These are phyloP conservation scores for Nemapogon koenigi DNA, from an alignment of 2,888 invertebrate species.

Conservation along the genomic window DNA sequence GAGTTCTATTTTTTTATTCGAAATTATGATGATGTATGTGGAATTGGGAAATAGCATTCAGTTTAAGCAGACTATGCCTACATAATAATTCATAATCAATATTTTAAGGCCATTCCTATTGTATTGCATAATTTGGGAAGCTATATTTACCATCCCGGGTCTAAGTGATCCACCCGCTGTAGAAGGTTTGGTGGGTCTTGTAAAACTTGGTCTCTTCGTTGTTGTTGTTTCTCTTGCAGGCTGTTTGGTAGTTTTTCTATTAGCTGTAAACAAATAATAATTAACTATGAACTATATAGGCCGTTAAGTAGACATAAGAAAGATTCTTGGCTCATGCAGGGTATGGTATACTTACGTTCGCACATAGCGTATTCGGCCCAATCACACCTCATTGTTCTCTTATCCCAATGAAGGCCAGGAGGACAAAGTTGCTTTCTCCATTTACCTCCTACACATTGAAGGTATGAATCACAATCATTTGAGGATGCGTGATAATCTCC, in stretches of 20 bases:
- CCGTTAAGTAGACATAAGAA: background rate
- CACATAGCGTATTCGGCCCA: conserved; percentile 82
- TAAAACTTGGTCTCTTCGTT: conserved; percentile 17
- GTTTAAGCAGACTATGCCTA: too few relatives aligned
- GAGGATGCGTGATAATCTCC: conserved; percentile 60
- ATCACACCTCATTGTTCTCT: conserved; percentile 72
- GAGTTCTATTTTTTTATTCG: too few relatives aligned
- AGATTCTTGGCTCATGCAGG: background rate
- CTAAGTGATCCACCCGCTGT: conserved; percentile 28
- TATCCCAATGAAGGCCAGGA: conserved; percentile 83
- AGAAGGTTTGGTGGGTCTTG: conserved; percentile 24
- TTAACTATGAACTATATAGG: conserved; percentile 12
- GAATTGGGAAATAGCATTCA: too few relatives aligned
- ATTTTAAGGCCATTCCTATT: too few relatives aligned
- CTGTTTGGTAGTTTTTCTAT: conserved; percentile 31
- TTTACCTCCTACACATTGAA: conserved; percentile 76
- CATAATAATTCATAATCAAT: too few relatives aligned
- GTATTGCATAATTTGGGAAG: too few relatives aligned
- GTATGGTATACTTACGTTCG: conserved; percentile 28
- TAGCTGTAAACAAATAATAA: conserved; percentile 22
- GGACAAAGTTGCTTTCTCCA: conserved; percentile 76
- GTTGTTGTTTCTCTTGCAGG: conserved; percentile 23
- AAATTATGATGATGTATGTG: too few relatives aligned
- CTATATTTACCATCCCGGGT: conserved; percentile 32
- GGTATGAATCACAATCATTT: conserved; percentile 74